These are phyloP conservation scores for Alectoris magna DNA, from an alignment of 2,797 vertebrate species.

Conservation along the genomic window DNA sequence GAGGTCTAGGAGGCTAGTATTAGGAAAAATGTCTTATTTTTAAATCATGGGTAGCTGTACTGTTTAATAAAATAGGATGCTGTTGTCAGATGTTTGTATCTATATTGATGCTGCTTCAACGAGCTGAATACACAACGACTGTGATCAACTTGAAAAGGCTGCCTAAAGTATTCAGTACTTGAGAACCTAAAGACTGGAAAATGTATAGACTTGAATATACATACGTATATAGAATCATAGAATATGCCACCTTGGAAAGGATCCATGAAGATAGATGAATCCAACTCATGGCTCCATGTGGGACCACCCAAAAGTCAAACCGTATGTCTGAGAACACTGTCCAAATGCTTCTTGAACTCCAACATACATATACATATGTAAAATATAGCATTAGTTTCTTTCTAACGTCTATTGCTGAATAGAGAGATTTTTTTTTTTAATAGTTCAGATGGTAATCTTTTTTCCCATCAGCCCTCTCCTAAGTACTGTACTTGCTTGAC, in stretches of 20 bases:
- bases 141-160: background rate
- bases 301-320: too few relatives aligned
- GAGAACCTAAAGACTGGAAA: background rate
- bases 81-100: background rate
- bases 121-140: background rate
- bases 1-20: background rate
- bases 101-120: background rate
- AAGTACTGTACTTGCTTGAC: background rate
- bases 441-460: background rate
- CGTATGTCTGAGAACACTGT: too few relatives aligned
- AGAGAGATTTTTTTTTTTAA: background rate
- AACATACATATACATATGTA: background rate
- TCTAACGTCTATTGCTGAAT: background rate
- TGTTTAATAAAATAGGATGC: background rate
- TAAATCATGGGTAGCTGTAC: background rate
- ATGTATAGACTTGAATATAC: background rate
- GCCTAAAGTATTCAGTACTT: background rate
- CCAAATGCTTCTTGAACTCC: too few relatives aligned
- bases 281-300: too few relatives aligned
- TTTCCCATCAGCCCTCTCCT: background rate
- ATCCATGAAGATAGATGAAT: too few relatives aligned
- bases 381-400: background rate
- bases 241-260: too few relatives aligned
- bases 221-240: background rate
- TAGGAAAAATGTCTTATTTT: background rate